Percentiles rank a stretch among this genome's conserved stretches.
Evolutionary conservation across 2,797 vertebrate genomes (phyloP).

Genomic region (Arnoldichthys spilopterus): DNA sequence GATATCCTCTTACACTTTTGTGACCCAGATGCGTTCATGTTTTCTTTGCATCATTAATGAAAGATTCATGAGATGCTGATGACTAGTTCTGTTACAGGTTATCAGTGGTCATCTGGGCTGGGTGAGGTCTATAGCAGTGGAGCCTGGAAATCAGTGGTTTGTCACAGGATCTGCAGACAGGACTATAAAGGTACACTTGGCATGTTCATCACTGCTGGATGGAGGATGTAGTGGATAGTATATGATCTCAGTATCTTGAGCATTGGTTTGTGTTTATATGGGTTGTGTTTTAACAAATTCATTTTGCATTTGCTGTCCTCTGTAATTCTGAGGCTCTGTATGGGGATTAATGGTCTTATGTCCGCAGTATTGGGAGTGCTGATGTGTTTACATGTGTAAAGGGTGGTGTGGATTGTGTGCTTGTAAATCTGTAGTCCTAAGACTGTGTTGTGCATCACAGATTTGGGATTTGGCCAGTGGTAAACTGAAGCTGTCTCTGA

Average conservation of each 20-base stretch:
- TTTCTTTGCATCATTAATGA: no score
- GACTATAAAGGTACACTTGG: conserved; percentile 89
- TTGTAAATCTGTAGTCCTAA: neutral
- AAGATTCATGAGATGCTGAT: neutral
- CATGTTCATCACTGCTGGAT: neutral
- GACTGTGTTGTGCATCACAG: conserved; percentile 66
- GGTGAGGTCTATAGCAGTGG: conserved; percentile 96
- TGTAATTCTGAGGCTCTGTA: no score
- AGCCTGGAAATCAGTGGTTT: conserved; percentile 99
- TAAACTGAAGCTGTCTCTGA: conserved; percentile 94
- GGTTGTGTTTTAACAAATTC: no score
- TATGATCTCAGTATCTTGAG: no score
- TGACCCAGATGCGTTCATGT: neutral
- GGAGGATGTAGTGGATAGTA: no score
- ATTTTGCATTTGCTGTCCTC: no score
- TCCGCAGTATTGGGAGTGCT: neutral
- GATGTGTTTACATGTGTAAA: neutral
- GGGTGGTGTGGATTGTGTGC: neutral
- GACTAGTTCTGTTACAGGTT: conserved; percentile 77
- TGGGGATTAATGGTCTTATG: no score
- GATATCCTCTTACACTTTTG: neutral
- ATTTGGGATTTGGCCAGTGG: conserved; percentile 98
- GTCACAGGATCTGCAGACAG: conserved; percentile 97
- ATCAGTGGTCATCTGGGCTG: conserved; percentile 98
- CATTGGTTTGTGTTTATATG: no score